phyloP scores from a whole-genome alignment of 2,888 invertebrate species.

The Rhopalosiphum nymphaeae region DNA sequence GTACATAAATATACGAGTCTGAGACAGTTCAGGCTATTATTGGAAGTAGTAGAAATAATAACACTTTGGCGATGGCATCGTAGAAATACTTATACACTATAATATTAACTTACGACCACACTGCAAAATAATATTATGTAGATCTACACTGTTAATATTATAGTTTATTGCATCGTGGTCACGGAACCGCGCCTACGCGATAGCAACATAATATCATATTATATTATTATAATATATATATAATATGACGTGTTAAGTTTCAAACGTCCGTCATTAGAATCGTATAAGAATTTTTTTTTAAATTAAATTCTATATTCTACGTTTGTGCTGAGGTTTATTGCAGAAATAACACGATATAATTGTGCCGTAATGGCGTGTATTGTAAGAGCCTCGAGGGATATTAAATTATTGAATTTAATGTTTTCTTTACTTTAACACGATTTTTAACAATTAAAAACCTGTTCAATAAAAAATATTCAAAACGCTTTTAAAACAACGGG shows the following conservation, averaged over 20 bases:
- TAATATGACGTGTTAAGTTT: neutral
- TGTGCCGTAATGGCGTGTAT: neutral
- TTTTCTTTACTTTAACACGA: neutral
- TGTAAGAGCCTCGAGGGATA: neutral
- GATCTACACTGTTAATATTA: neutral
- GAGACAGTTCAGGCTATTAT: neutral
- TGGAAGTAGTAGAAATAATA: neutral
- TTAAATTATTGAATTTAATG: neutral
- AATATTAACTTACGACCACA: neutral
- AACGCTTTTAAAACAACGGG: neutral
- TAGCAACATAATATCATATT: neutral
- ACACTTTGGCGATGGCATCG: neutral
- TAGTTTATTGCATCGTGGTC: constrained; percentile 19
- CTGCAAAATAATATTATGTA: neutral
- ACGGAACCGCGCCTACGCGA: neutral
- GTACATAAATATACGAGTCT: neutral
- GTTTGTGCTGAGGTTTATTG: neutral
- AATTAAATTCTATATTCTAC: neutral
- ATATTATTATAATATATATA: neutral
- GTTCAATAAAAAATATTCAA: neutral
- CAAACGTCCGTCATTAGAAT: neutral
- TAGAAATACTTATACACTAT: neutral
- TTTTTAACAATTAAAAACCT: neutral
- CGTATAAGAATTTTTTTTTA: neutral
- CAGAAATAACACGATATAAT: neutral